A percentile compares a stretch with the other conserved stretches of the same genome.
phyloP scores from a whole-genome alignment of 2,888 invertebrate genomes.

The Pollenia griseotomentosa region DNA sequence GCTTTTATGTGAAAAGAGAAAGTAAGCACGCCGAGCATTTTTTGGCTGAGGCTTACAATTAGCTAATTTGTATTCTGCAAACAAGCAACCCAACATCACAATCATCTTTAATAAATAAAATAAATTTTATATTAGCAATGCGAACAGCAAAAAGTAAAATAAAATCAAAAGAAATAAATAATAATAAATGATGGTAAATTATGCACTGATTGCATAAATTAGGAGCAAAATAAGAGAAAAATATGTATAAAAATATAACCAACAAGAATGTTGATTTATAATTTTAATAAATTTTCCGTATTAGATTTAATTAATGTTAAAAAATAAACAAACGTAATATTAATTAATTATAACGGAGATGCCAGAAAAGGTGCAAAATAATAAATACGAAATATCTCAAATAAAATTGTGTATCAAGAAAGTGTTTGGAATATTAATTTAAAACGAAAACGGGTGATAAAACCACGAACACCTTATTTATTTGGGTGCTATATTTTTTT shows the following conservation, averaged over 20 bases:
- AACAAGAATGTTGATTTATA: conserved; percentile 55
- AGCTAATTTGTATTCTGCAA: conserved; percentile 67
- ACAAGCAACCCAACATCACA: conserved; percentile 28
- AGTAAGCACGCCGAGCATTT: conserved; percentile 1
- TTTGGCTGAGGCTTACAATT: conserved; percentile 44
- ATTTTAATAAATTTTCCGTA: conserved; percentile 50
- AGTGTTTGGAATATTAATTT: conserved; percentile 35
- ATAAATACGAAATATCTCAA: neutral
- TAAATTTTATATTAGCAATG: conserved; percentile 42
- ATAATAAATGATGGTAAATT: conserved; percentile 66
- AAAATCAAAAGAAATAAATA: conserved; percentile 56
- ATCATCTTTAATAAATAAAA: conserved; percentile 62
- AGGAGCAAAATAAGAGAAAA: conserved; percentile 35
- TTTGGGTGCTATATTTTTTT: neutral
- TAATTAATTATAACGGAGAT: conserved; percentile 27
- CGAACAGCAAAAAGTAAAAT: neutral
- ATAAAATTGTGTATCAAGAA: neutral
- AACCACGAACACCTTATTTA: neutral
- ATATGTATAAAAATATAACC: neutral
- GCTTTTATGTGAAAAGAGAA: neutral
- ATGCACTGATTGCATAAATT: conserved; percentile 71
- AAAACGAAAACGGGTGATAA: neutral
- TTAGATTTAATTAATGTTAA: conserved; percentile 43
- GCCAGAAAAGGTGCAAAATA: neutral
- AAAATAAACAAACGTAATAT: conserved; percentile 36